Evolutionary conservation across 92 coral and sea anemone genomes (phyloP), one percentile per base, ranked within the genome.

Genomic region (Virgularia gustaviana): DNA sequence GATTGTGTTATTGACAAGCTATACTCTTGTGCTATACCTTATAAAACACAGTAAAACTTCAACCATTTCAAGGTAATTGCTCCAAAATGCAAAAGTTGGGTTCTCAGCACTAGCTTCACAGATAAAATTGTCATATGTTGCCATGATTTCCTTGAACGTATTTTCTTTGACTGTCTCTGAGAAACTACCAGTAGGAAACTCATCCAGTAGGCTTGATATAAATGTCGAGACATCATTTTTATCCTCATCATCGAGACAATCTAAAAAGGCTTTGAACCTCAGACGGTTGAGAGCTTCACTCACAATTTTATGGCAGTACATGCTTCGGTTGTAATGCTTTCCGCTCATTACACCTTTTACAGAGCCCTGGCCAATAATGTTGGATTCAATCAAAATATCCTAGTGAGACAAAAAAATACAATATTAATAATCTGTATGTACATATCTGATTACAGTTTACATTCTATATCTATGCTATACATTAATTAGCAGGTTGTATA

Each of bases 281-380:
- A 81, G 58, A 33, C 70, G 62, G 32, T 80, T 83, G 72, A 85
- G 19, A 36, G 86, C 86, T 51, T 78, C 85, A 53, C 62, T 78
- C 25, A 86, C 57, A 36, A 83, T 74, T 79, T 85, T 5, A 25
- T 60, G 43, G 9, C 66, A 60, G 25, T 19, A 16, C 29, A 39
- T 63, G 41, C 49, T 63, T 37, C 53, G 7, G 19, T 63, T 63
- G 45, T 37, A 63, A 63, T 37, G 36, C 53, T 63, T 63, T 37
- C 52, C 71, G 18, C 16, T 37, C 32, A 63, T 36, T 25, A 36
- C 71, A 20, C 71, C 71, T 63, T 63, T 36, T 7, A 36, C 25
- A 19, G 22, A 28, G n/a, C 51, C 47, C 41, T 22, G 71, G 5
- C 52, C 71, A 63, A 39, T 24, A 36, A 63, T 53, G 16, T 39